These are phyloP conservation scores for Carcharodon carcharias DNA, from an alignment of 2,797 vertebrate species.

Conservation along the genomic window DNA sequence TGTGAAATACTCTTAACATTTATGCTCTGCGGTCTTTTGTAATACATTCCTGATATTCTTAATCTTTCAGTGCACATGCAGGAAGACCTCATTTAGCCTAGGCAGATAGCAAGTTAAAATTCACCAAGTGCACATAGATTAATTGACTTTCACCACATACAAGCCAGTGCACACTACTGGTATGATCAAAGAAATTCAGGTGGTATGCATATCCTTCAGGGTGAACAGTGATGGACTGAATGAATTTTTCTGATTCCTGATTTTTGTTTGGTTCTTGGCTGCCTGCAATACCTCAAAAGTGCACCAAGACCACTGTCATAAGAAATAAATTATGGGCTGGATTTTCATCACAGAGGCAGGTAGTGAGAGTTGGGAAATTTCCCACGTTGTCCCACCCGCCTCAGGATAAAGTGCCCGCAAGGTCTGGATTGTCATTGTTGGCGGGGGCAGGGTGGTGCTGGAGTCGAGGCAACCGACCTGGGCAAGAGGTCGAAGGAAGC, in stretches of 20 bases:
- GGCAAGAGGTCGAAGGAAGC: no score
- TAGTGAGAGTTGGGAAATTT: no score
- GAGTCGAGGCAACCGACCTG: no score
- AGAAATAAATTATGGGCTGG: not conserved
- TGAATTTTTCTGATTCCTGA: not conserved
- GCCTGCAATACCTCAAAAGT: not conserved
- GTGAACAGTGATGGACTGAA: not conserved
- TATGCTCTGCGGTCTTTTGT: not conserved
- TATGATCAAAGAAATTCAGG: not conserved
- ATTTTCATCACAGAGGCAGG: no score
- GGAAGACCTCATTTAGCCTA: not conserved
- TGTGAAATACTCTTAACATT: not conserved
- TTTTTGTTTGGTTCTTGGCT: not conserved
- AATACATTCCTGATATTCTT: not conserved
- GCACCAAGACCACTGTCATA: not conserved
- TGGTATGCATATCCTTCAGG: not conserved
- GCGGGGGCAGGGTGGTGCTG: no score
- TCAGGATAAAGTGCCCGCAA: no score
- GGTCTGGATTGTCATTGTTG: no score
- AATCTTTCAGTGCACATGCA: not conserved
- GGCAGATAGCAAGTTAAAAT: not conserved
- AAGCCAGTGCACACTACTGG: not conserved
- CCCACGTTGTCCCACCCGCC: no score
- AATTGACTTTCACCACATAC: not conserved
- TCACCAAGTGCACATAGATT: not conserved